Evolutionary conservation across 1,140 invertebrate genomes (phyloP).

Genomic region (Spodoptera litura): DNA sequence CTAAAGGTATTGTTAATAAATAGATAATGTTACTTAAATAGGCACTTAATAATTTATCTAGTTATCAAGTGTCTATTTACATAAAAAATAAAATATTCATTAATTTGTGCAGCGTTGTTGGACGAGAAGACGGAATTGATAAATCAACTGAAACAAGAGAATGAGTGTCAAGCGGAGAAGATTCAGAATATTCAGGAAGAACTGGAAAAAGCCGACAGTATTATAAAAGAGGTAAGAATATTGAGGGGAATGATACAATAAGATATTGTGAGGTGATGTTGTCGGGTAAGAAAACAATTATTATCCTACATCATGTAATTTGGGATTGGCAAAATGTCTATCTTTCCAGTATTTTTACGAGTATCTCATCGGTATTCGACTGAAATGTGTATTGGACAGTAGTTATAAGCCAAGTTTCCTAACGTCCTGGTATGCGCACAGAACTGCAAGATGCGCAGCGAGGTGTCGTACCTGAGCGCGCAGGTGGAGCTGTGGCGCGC

Average conservation of each 20-base stretch:
- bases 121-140: slow-evolving; percentile 59
- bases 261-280: too few relatives aligned
- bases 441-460: slow-evolving; percentile 54
- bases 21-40: background rate
- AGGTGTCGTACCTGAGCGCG: slow-evolving; percentile 54
- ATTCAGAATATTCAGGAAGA: slow-evolving; percentile 55
- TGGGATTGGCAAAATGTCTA: too few relatives aligned
- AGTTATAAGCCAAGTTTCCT: too few relatives aligned
- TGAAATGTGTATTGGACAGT: background rate
- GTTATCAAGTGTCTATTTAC: background rate
- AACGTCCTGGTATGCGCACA: slow-evolving; percentile 15
- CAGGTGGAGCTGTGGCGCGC: slow-evolving; percentile 57
- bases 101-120: slow-evolving; percentile 53
- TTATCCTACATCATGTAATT: too few relatives aligned
- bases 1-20: slow-evolving; percentile 54
- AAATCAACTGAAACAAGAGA: slow-evolving; percentile 47
- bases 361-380: too few relatives aligned
- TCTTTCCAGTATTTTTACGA: too few relatives aligned
- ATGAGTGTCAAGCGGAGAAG: slow-evolving; percentile 50
- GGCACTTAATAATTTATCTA: background rate
- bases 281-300: too few relatives aligned
- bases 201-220: slow-evolving; percentile 54
- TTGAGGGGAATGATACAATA: too few relatives aligned
- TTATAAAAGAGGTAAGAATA: slow-evolving; percentile 61
- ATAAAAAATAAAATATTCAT: background rate